Conservation (phyloP, 2,113 vertebrate genomes). For the Bos javanicus region DNA sequence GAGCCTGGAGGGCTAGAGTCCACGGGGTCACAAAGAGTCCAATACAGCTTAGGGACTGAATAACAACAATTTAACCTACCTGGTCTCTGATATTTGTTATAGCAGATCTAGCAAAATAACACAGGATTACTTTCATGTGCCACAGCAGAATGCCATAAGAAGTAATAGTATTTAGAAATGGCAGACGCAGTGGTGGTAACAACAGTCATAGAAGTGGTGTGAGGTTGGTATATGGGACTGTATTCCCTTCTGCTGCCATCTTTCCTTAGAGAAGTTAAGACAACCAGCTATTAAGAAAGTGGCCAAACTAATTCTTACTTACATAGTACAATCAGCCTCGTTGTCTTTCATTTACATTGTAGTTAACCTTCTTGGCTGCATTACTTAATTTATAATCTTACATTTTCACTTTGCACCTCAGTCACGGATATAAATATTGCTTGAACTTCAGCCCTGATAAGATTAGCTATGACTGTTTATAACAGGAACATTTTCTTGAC, state of each 20-base stretch:
- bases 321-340: not conserved
- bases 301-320: not conserved
- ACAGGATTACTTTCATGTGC: not conserved
- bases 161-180: not conserved
- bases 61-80: not conserved
- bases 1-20: not conserved
- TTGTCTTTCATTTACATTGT: not conserved
- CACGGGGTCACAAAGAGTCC: rapidly evolving
- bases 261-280: not conserved
- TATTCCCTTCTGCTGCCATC: not conserved
- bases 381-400: not conserved
- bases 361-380: not conserved
- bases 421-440: not conserved
- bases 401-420: not conserved
- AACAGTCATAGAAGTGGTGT: rapidly evolving
- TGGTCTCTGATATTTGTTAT: not conserved
- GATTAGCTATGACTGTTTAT: not conserved
- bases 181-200: not conserved
- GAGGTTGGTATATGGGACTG: not conserved
- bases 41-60: not conserved
- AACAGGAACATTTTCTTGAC: not conserved
- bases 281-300: not conserved
- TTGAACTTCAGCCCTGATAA: not conserved
- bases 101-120: not conserved
- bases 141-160: not conserved